Evolutionary conservation across 2,888 invertebrate genomes (phyloP).

Genomic region (Troides aeacus): DNA sequence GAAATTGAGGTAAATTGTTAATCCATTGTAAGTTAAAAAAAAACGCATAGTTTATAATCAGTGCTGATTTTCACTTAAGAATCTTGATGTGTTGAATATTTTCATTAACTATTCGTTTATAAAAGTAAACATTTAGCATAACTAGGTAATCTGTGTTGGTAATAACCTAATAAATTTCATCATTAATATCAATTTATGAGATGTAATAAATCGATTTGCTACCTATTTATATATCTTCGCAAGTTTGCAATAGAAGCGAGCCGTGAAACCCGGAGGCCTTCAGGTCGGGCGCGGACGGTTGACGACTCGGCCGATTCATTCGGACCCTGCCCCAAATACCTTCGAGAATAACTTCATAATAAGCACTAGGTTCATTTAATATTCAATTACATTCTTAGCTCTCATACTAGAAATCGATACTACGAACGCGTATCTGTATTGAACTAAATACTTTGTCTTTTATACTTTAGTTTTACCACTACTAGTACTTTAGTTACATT

Average conservation of each 20-base stretch:
- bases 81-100: too few relatives aligned
- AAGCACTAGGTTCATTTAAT: slow-evolving; percentile 26
- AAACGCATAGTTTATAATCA: too few relatives aligned
- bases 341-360: slow-evolving; percentile 35
- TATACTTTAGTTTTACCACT: background rate
- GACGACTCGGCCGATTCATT: slow-evolving; percentile 52
- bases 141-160: too few relatives aligned
- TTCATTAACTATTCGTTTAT: too few relatives aligned
- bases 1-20: too few relatives aligned
- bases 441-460: slow-evolving; percentile 16
- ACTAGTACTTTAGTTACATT: background rate
- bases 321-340: slow-evolving; percentile 54
- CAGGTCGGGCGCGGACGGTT: slow-evolving; percentile 57
- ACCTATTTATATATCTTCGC: slow-evolving; percentile 30
- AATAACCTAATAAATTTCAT: too few relatives aligned
- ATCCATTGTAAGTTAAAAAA: too few relatives aligned
- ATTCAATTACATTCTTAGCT: slow-evolving; percentile 26
- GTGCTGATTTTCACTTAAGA: too few relatives aligned
- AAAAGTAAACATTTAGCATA: too few relatives aligned
- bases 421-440: slow-evolving; percentile 18
- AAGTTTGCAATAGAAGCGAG: slow-evolving; percentile 39
- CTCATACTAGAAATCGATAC: slow-evolving; percentile 26
- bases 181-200: too few relatives aligned
- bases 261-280: slow-evolving; percentile 60
- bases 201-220: background rate